Percentiles rank a stretch among this genome's conserved stretches.
Evolutionary conservation across 2,888 invertebrate genomes (phyloP).

Genomic region (Corbicula japonica): DNA sequence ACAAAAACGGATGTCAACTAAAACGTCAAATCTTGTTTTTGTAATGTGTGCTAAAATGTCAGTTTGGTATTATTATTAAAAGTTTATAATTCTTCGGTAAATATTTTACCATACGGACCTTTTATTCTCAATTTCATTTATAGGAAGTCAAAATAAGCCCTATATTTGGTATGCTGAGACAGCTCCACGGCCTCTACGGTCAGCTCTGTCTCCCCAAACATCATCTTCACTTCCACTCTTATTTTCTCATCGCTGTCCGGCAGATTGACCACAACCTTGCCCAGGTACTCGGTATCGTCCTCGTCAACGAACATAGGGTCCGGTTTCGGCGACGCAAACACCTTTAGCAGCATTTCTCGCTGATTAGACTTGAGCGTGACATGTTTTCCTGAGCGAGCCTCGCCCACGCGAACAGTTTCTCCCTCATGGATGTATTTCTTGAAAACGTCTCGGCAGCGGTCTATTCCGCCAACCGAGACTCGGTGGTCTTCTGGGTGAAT

Average conservation of each 20-base stretch:
- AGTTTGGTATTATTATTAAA: no score
- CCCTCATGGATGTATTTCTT: slow-evolving; percentile 62
- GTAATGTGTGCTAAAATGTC: no score
- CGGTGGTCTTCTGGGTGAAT: slow-evolving; percentile 44
- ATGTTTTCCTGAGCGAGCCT: slow-evolving; percentile 58
- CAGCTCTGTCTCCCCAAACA: slow-evolving; percentile 71
- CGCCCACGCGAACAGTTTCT: slow-evolving; percentile 55
- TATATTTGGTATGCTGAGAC: slow-evolving; percentile 40
- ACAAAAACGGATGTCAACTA: no score
- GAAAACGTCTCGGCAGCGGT: slow-evolving; percentile 64
- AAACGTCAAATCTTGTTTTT: no score
- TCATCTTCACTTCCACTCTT: slow-evolving; percentile 66
- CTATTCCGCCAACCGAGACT: slow-evolving; percentile 48
- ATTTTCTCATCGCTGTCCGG: slow-evolving; percentile 56
- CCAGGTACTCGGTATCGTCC: slow-evolving; percentile 60
- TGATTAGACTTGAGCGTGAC: slow-evolving; percentile 61
- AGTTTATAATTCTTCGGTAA: no score
- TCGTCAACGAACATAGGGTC: slow-evolving; percentile 66
- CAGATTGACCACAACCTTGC: slow-evolving; percentile 59
- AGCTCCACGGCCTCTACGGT: slow-evolving; percentile 66
- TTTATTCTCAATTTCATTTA: no score
- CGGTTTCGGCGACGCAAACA: slow-evolving; percentile 52
- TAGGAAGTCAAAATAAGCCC: slow-evolving; percentile 67
- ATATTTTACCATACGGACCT: no score
- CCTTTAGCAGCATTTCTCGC: slow-evolving; percentile 64